Evolutionary conservation across 2,797 vertebrate genomes (phyloP).

Genomic region (Coendou prehensilis): DNA sequence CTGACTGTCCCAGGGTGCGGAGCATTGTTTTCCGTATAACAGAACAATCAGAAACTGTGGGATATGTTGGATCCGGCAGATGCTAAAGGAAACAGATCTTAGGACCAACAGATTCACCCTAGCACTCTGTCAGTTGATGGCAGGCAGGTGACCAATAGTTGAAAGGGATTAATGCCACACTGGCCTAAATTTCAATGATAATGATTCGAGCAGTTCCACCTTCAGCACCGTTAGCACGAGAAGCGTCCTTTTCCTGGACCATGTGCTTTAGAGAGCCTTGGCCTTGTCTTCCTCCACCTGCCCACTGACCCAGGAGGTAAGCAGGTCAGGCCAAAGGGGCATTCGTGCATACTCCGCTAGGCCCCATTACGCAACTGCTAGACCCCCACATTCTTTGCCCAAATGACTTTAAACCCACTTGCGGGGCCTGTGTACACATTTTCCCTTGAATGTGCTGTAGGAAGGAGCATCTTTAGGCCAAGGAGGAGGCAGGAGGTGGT

Average conservation of each 20-base stretch:
- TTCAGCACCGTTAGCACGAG: neutral
- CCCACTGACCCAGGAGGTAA: neutral
- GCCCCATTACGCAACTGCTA: neutral
- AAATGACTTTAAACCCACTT: neutral
- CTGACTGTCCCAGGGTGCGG: neutral
- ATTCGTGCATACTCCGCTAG: neutral
- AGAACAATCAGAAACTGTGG: neutral
- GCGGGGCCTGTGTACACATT: neutral
- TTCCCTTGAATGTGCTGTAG: neutral
- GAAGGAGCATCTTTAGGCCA: neutral
- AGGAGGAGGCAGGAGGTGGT: neutral
- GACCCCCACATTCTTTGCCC: neutral
- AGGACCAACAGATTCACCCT: neutral
- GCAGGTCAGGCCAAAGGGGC: no score
- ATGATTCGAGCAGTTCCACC: neutral
- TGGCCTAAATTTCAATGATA: neutral
- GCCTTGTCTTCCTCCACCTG: neutral
- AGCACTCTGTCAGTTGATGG: neutral
- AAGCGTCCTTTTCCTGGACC: neutral
- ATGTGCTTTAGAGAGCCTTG: neutral
- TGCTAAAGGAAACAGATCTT: neutral
- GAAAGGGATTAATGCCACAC: neutral
- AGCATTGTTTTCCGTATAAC: slow-evolving; percentile 12
- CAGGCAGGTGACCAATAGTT: neutral
- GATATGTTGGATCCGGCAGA: neutral